Evolutionary conservation across 2,797 vertebrate genomes (phyloP).

Genomic region (Phataginus tetradactyla): DNA sequence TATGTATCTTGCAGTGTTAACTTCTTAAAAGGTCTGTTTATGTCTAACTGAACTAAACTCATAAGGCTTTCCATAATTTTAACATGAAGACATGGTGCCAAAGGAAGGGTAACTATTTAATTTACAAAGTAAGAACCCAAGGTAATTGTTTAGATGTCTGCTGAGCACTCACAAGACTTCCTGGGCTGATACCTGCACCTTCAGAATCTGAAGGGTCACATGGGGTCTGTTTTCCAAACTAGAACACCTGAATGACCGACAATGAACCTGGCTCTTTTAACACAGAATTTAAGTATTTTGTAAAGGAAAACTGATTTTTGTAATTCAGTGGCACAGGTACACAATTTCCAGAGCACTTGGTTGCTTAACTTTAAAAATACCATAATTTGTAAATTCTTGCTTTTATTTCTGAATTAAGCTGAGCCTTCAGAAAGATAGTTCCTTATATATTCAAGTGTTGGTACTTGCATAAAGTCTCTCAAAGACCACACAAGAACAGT

Average conservation of each 20-base stretch:
- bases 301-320: constrained; percentile 3
- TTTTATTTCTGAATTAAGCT: constrained; percentile 54
- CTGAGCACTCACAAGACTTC: background rate
- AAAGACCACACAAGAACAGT: background rate
- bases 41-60: background rate
- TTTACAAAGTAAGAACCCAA: background rate
- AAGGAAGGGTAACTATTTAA: background rate
- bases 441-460: background rate
- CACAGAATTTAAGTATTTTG: constrained; percentile 14
- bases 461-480: background rate
- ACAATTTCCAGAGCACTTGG: constrained; percentile 16
- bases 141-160: background rate
- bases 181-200: background rate
- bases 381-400: constrained; percentile 29
- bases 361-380: constrained; percentile 24
- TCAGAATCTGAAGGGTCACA: background rate
- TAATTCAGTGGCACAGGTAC: background rate
- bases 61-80: background rate
- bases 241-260: background rate
- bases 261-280: background rate
- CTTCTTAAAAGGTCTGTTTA: background rate
- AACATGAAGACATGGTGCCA: constrained; percentile 15
- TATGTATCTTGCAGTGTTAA: background rate
- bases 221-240: background rate
- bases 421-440: background rate